Percentiles rank a stretch among this genome's conserved stretches.
These are phyloP conservation scores for Bucco capensis DNA, from an alignment of 2,113 vertebrate genomes.

Conservation along the genomic window DNA sequence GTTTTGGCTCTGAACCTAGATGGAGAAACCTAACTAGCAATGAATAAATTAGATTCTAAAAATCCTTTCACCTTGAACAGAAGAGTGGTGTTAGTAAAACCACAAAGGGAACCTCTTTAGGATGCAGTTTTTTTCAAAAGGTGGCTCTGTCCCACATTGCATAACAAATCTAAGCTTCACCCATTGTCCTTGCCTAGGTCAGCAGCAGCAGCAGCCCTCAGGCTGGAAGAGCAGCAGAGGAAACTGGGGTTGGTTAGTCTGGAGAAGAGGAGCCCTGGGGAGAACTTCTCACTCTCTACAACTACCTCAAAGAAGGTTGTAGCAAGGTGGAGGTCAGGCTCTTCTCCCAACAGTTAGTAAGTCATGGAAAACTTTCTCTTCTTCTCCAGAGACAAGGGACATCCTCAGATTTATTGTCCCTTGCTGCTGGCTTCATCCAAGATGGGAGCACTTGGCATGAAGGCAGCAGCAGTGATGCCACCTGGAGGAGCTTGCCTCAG, in stretches of 20 bases:
- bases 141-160: neutral
- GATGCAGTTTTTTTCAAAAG: neutral
- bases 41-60: neutral
- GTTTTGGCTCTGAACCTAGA: constrained; percentile 33
- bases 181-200: neutral
- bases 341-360: no score
- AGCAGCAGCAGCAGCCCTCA: neutral
- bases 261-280: no score
- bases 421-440: neutral
- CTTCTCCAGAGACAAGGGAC: neutral
- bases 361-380: neutral
- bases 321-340: no score
- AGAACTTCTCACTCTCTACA: no score
- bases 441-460: neutral
- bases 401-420: neutral
- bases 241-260: no score
- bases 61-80: neutral
- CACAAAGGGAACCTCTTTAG: neutral
- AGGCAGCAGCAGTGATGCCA: neutral
- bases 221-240: neutral
- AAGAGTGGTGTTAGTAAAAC: neutral
- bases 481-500: neutral
- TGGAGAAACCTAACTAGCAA: neutral
- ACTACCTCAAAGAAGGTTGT: no score
- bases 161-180: neutral